Evolutionary conservation across 2,113 vertebrate species (phyloP), one percentile per base, ranked within the genome.

Genomic region (Nannospalax galili): DNA sequence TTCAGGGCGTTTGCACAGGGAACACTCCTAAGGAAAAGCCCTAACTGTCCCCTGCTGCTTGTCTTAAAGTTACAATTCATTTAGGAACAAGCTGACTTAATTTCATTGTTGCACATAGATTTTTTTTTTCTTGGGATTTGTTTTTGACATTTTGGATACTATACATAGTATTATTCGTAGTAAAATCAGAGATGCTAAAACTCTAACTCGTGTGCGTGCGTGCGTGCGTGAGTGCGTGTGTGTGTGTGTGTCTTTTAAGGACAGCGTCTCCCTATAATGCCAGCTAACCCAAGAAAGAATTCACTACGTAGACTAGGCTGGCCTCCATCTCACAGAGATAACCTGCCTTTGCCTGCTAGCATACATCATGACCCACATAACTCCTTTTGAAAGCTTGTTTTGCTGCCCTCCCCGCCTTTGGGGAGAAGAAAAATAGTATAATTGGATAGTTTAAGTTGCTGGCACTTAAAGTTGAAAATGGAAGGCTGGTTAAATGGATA

Each of bases 401-500:
- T 94, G 40, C 58, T 74, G n/a, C n/a, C n/a, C n/a, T n/a, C n/a
- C n/a, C n/a, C n/a, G n/a, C 58, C 56, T 62, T 86, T 84, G 20
- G 92, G 78, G 56, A 84, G 30, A 73, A 77, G 52, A 80, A 90
- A 74, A 35, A 20, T 75, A 87, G 80, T 88, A 12, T 72, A 85
- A 81, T 19, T 93, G 9, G 58, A 42, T 26, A 88, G 88, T 79
- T 91, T 52, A 91, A 81, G 90, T 56, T 56, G 52, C 52, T 96
- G 79, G 40, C 37, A 70, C 35, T 62, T 74, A 30, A 87, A 79
- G 17, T 93, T 90, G 80, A 86, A 97, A 84, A 28, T 26, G 48
- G 40, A n/a, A 84, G 28, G 28, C 28, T 67, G 37, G 26, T 32
- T 73, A 40, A 70, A 7, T 87, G 88, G 86, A 65, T 75, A 85